phyloP scores from a whole-genome alignment of 2,888 invertebrate species.

The Drosophila colorata region DNA sequence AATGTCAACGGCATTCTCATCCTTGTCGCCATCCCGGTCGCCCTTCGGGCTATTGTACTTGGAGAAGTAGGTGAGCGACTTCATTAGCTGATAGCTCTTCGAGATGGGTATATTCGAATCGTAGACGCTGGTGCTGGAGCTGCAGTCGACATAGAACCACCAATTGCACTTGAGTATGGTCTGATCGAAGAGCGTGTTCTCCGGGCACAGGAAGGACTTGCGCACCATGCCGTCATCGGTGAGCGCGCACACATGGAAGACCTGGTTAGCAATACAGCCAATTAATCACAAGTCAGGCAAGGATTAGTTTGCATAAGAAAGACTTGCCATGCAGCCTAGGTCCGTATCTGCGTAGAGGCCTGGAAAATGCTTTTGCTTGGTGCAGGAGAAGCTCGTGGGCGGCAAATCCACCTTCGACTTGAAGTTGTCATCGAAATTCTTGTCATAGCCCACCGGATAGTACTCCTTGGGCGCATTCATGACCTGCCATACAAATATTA shows the following conservation, averaged over 20 bases:
- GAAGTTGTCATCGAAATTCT: slow-evolving; percentile 95
- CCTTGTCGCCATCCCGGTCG: slow-evolving; percentile 64
- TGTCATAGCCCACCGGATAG: slow-evolving; percentile 94
- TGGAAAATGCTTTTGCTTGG: slow-evolving; percentile 95
- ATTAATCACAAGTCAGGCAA: too few species aligned
- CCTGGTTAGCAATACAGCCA: slow-evolving; percentile 86
- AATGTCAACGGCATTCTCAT: slow-evolving; percentile 75
- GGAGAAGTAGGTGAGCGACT: slow-evolving; percentile 94
- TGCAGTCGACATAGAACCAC: slow-evolving; percentile 97
- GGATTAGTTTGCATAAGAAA: not conserved
- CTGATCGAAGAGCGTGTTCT: slow-evolving; percentile 96
- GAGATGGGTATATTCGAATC: slow-evolving; percentile 96
- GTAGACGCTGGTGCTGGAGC: slow-evolving; percentile 91
- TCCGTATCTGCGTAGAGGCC: slow-evolving; percentile 95
- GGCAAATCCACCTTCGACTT: slow-evolving; percentile 93
- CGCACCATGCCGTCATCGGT: slow-evolving; percentile 95
- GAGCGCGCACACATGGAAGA: slow-evolving; percentile 95
- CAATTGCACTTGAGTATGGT: slow-evolving; percentile 96
- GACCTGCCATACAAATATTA: slow-evolving; percentile 86
- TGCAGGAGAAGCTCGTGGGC: slow-evolving; percentile 93
- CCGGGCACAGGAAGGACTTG: slow-evolving; percentile 96
- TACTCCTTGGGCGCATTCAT: slow-evolving; percentile 96
- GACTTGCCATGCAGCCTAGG: slow-evolving; percentile 93
- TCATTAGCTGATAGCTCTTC: slow-evolving; percentile 96
- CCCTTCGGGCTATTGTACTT: slow-evolving; percentile 88